Conservation (phyloP, 2,888 invertebrate species). For the Gastracanthus pulcherrimus region DNA sequence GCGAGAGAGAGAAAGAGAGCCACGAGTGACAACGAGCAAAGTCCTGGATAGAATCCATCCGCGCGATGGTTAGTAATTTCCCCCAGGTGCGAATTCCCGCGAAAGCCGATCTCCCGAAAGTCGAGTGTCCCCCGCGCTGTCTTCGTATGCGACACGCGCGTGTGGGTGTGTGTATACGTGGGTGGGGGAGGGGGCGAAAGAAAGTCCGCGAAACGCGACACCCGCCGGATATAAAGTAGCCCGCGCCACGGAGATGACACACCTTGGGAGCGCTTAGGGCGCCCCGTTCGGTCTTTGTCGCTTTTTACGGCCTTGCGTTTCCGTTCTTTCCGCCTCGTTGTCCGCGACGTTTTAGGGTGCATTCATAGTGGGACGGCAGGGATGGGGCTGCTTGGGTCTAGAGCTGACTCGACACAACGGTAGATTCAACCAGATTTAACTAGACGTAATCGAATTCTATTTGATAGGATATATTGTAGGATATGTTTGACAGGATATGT, state of each 20-base stretch:
- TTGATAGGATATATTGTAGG: too few relatives aligned
- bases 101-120: neutral
- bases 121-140: neutral
- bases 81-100: constrained; percentile 42
- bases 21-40: neutral
- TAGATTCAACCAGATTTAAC: too few relatives aligned
- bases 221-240: constrained; percentile 45
- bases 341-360: too few relatives aligned
- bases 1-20: neutral
- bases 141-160: constrained; percentile 2
- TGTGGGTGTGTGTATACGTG: neutral
- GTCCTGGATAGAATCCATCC: constrained; percentile 18
- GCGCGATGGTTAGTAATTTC: constrained; percentile 46
- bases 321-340: too few relatives aligned
- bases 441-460: too few relatives aligned
- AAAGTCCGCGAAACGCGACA: constrained; percentile 35
- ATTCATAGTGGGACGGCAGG: too few relatives aligned
- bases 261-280: constrained; percentile 44
- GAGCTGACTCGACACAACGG: too few relatives aligned
- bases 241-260: neutral
- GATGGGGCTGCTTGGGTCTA: too few relatives aligned
- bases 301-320: constrained; percentile 11
- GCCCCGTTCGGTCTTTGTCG: too few relatives aligned
- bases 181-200: too few relatives aligned
- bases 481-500: too few relatives aligned